Evolutionary conservation across 2,888 invertebrate genomes (phyloP), one percentile per base, ranked within the genome.

Genomic region (Agonum fuliginosum): DNA sequence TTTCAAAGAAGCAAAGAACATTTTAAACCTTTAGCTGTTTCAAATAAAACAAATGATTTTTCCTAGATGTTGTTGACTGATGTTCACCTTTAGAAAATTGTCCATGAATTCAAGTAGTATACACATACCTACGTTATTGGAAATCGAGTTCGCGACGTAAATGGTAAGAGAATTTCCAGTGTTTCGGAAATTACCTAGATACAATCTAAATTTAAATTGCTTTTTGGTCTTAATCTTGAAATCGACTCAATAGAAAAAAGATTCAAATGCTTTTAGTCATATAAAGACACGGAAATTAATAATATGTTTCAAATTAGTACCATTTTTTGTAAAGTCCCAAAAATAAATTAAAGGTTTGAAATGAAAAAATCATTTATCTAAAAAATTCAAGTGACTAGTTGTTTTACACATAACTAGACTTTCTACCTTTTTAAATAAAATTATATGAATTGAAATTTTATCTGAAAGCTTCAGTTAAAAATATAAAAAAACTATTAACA

Each of bases 251-350:
- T 54, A 54, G 54, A 54, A 54, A 54, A 22, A 24, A 24, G 54
- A 54, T 54, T 54, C 54, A 24, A 54, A 54, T 54, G 24, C 54
- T 54, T 54, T 54, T 54, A 54, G 22, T 24, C 37, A 37, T 37
- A 0, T 37, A 37, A 1, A 3, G n/a, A 37, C n/a, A n/a, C n/a
- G n/a, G n/a, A n/a, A n/a, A n/a, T n/a, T n/a, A n/a, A n/a, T n/a
- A n/a, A n/a, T n/a, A n/a, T n/a, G n/a, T n/a, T n/a, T n/a, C n/a
- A n/a, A n/a, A n/a, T n/a, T n/a, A n/a, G n/a, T n/a, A n/a, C n/a
- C n/a, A n/a, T n/a, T n/a, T n/a, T n/a, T n/a, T n/a, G n/a, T n/a
- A n/a, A n/a, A n/a, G n/a, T n/a, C n/a, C n/a, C n/a, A n/a, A n/a
- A n/a, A n/a, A n/a, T n/a, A n/a, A n/a, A n/a, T n/a, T n/a, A n/a